phyloP scores from a whole-genome alignment of 2,888 invertebrate genomes.

The Epirrhoe alternata region DNA sequence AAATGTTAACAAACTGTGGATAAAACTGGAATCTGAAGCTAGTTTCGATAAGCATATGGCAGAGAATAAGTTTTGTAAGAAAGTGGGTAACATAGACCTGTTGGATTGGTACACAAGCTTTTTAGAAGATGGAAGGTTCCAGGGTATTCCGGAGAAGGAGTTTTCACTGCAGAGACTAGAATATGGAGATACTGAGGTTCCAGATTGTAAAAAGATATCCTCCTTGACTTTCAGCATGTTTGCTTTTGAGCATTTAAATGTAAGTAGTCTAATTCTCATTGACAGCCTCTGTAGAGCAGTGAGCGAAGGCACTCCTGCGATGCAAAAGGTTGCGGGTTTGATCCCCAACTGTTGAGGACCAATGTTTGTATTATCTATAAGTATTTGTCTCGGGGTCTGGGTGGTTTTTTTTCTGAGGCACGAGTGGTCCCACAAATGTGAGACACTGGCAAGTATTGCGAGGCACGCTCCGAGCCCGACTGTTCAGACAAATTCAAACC shows the following conservation, averaged over 20 bases:
- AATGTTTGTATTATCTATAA: no score
- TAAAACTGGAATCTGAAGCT: constrained; percentile 83
- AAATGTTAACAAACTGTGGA: constrained; percentile 86
- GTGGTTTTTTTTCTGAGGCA: no score
- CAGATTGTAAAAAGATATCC: constrained; percentile 87
- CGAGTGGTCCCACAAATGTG: no score
- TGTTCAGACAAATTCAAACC: no score
- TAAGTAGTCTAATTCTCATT: no score
- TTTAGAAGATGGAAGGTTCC: constrained; percentile 82
- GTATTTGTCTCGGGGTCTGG: no score
- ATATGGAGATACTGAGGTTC: constrained; percentile 70
- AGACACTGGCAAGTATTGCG: no score
- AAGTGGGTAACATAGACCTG: constrained; percentile 87
- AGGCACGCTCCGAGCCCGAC: no score
- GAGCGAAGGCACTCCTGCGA: no score
- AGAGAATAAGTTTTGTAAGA: constrained; percentile 87
- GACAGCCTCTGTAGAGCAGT: no score
- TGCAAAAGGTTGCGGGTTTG: no score
- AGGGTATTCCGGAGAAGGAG: constrained; percentile 69
- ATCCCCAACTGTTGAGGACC: no score
- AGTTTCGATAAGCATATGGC: constrained; percentile 86
- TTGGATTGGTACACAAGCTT: constrained; percentile 88
- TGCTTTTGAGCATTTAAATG: constrained; percentile 77
- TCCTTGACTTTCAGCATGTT: constrained; percentile 76
- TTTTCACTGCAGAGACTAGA: constrained; percentile 54